Conservation (phyloP, 2,113 vertebrate genomes). For the Trinectes maculatus region DNA sequence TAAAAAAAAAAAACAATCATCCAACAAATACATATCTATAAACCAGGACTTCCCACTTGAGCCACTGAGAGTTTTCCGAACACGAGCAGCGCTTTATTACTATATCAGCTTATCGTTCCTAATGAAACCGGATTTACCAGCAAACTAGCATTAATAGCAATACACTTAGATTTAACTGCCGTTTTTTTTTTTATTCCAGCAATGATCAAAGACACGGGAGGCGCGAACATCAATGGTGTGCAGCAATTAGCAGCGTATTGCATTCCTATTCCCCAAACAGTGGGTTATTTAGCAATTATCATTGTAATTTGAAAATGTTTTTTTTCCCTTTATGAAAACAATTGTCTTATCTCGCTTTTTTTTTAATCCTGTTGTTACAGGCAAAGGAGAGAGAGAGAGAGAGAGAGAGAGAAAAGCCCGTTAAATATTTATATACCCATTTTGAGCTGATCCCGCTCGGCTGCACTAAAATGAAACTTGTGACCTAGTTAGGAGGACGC, state of each 20-base stretch:
- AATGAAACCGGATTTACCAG: constrained; percentile 54
- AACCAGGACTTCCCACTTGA: neutral
- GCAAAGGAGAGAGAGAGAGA: constrained; percentile 1
- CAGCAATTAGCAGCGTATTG: constrained; percentile 61
- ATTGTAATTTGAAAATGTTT: too few relatives aligned
- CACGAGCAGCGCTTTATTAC: constrained; percentile 34
- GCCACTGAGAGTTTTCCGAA: constrained; percentile 4
- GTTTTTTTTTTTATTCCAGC: constrained; percentile 25
- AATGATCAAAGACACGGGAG: constrained; percentile 68
- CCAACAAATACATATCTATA: neutral
- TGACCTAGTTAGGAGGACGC: constrained; percentile 80
- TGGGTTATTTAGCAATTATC: constrained; percentile 66
- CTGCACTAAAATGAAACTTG: constrained; percentile 78
- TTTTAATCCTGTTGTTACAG: constrained; percentile 51
- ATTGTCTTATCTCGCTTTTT: constrained; percentile 38
- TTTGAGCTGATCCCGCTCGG: constrained; percentile 67
- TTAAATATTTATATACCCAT: constrained; percentile 79
- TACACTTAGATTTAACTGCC: constrained; percentile 52
- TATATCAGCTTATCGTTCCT: constrained; percentile 29
- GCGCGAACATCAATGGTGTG: constrained; percentile 38
- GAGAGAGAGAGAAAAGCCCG: constrained; percentile 33
- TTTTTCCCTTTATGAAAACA: constrained; percentile 59
- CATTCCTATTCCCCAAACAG: constrained; percentile 65
- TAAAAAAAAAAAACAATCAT: neutral
- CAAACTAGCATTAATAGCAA: constrained; percentile 58